Conservation (phyloP, 2,797 vertebrate species). For the Artibeus jamaicensis region DNA sequence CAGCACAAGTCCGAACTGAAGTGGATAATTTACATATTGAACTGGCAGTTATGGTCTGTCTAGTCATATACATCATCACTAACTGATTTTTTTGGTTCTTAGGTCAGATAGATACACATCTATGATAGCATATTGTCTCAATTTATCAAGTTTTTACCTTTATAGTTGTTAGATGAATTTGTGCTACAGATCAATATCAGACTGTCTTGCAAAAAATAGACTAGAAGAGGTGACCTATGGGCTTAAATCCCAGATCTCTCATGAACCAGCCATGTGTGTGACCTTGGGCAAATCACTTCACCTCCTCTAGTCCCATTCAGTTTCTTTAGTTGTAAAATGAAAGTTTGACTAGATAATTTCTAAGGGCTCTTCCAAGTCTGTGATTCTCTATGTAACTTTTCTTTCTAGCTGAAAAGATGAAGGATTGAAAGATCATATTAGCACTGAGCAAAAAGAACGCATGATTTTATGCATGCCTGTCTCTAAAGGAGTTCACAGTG, state of each 20-base stretch:
- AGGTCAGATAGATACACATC: not conserved
- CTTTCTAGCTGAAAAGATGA: constrained; percentile 42
- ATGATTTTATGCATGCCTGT: not conserved
- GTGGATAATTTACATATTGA: not conserved
- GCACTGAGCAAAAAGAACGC: not conserved
- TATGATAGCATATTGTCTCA: not conserved
- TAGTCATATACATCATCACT: not conserved
- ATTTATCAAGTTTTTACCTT: not conserved
- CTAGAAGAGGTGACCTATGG: not conserved
- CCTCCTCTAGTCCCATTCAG: not conserved
- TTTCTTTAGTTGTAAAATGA: constrained; percentile 22
- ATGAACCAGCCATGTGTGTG: not conserved
- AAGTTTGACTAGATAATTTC: constrained; percentile 36
- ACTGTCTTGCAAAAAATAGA: not conserved
- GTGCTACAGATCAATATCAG: not conserved
- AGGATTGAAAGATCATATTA: not conserved
- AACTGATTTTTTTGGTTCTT: not conserved
- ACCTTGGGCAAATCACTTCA: not conserved
- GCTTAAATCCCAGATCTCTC: not conserved
- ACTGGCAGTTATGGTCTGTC: not conserved
- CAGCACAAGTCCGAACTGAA: not conserved
- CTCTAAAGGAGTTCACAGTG: not conserved
- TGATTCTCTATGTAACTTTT: constrained; percentile 40
- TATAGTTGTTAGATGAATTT: not conserved
- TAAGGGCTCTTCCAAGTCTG: not conserved